Base-by-base conservation (phyloP, 2,113 vertebrate genomes). In the Amphilophus citrinellus region DNA sequence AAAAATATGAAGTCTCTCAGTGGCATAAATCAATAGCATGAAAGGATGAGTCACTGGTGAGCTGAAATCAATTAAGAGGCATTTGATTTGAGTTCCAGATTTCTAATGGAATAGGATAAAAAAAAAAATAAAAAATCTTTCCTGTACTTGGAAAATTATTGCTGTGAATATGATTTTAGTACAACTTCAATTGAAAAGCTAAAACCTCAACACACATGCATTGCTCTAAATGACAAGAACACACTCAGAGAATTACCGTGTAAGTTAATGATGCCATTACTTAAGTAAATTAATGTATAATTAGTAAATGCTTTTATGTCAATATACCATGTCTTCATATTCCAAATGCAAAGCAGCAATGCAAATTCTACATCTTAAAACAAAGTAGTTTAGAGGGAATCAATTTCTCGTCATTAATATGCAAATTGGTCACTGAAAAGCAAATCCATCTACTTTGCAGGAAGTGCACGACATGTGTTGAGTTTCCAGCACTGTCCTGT, bases 31-130 rank as follows among this genome's bases (percentile, higher is more conserved):
- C 90, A 83, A 89, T 90, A 75, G 24, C 57, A 22, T 39, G 56
- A 58, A 61, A 65, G 66, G 14, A 37, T 1, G 77, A 62, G 24
- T 76, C 85, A 86, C 76, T 18, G n/a, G 84, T 59, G 83, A 77
- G 79, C 11, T 61, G 73, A 87, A 90, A 90, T 84, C 71, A 93
- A 90, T 91, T 85, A 83, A 47, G 37, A 22, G 56, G 32, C 56
- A 35, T 88, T 84, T 79, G 56, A 87, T 90, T 91, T 80, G 77
- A 85, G 82, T 82, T 39, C 53, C 82, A 50, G 57, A 59, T 39
- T 58, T 32, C 6, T 20, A 61, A 17, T 50, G 79, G 59, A 44
- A 61, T 32, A 13, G 42, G 5, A 76, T 58, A 24, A 0, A 27
- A 77, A 0, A 27, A 77, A 59, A 6, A 42, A 8, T 4, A 8